Conservation (phyloP, 2,113 vertebrate species). For the Australoheros scitulus region DNA sequence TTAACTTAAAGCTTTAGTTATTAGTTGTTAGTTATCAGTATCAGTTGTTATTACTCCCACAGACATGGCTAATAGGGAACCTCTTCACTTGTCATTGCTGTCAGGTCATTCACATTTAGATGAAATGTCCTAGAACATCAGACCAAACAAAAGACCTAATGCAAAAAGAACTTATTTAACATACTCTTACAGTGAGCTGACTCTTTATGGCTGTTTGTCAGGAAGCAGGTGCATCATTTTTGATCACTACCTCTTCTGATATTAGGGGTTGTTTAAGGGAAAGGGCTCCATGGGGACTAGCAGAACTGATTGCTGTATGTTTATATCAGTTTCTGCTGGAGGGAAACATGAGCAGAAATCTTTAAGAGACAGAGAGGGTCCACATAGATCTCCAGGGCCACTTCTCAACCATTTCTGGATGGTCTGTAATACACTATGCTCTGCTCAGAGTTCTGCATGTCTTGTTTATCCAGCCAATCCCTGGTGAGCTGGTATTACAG, state of each 20-base stretch:
- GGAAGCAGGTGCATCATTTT: conserved; percentile 28
- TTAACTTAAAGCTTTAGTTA: no score
- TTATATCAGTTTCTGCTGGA: conserved; percentile 68
- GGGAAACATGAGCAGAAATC: conserved; percentile 74
- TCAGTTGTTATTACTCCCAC: no score
- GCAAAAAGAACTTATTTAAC: background rate
- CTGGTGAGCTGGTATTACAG: conserved; percentile 34
- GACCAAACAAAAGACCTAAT: background rate
- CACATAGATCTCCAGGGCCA: conserved; percentile 67
- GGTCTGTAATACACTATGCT: conserved; percentile 32
- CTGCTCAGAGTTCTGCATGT: conserved; percentile 11
- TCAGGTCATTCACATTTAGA: background rate
- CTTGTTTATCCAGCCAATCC: conserved; percentile 41
- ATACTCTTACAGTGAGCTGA: no score
- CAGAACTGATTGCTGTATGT: conserved; percentile 41
- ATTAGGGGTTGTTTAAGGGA: conserved; percentile 68
- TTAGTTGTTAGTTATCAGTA: no score
- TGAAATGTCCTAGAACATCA: background rate
- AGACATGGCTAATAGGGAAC: no score
- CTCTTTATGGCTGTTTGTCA: conserved; percentile 12
- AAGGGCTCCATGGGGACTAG: conserved; percentile 57
- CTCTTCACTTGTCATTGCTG: no score
- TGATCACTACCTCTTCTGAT: conserved; percentile 44
- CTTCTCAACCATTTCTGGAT: conserved; percentile 55
- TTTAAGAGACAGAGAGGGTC: conserved; percentile 74